Percentiles rank a stretch among this genome's conserved stretches.
Evolutionary conservation across 1,140 invertebrate genomes (phyloP).

Genomic region (Apis mellifera): Amel_HAv3.1 CM009933.2:7502501-7503000

Average conservation of each 20-base stretch:
- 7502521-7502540: slow-evolving; percentile 27
- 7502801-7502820: slow-evolving; percentile 26
- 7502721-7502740: slow-evolving; percentile 61
- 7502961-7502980: too few species aligned
- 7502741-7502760: slow-evolving; percentile 22
- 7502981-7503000: too few species aligned
- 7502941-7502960: too few species aligned
- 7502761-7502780: slow-evolving; percentile 45
- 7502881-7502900: too few species aligned
- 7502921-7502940: too few species aligned
- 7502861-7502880: not conserved
- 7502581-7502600: slow-evolving; percentile 75
- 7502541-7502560: slow-evolving; percentile 30
- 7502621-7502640: slow-evolving; percentile 70
- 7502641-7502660: slow-evolving; percentile 67
- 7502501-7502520: not conserved
- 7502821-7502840: slow-evolving; percentile 24
- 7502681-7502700: slow-evolving; percentile 78
- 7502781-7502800: slow-evolving; percentile 55
- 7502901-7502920: too few species aligned
- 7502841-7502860: slow-evolving; percentile 54
- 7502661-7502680: slow-evolving; percentile 71
- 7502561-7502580: slow-evolving; percentile 59
- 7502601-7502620: slow-evolving; percentile 68
- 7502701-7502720: slow-evolving; percentile 72